Base-by-base conservation (phyloP, 2,888 invertebrate genomes). In the Diarsia mendica region DNA sequence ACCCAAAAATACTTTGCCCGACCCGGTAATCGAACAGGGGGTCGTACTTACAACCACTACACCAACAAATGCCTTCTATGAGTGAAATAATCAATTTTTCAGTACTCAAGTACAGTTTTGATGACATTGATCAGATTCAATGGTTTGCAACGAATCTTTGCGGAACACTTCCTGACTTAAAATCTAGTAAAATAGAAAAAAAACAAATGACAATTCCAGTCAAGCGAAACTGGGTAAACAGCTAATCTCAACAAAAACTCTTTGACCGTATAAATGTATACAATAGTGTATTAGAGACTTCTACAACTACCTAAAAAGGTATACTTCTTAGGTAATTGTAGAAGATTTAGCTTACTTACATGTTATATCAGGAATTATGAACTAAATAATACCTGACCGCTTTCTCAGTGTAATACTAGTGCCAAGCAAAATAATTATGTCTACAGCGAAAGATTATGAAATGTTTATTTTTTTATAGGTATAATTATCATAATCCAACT, bases 91-190 rank as follows among this genome's bases (percentile, higher is more conserved):
- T 78, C 4, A 5, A 23, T 15, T n/a, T 65, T 60, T n/a, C 20
- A 58, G 18, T 13, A 28, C 39, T 51, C n/a, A 51, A 53, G 4
- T 58, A 80, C 68, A 67, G 72, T 81, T 77, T 33, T 44, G n/a
- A 60, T 66, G 84, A 46, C 82, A 77, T 84, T 85, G 78, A 80
- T 53, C 33, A 23, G 39, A 79, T 20, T 74, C 72, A 85, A 48
- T 77, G 73, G n/a, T 18, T 74, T 72, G 77, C 64, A 49, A 79
- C 75, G 72, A 48, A 1, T 23, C 5, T 77, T 83, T 60, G 67
- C 79, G 71, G 81, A 70, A 68, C 76, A 78, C 44, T 79, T 69
- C 65, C 44, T 18, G 67, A 46, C 18, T 77, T 83, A 53, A 76
- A 67, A 58, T 67, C 23, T 65, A 60, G 20, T 55, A 33, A 23